A percentile compares a stretch with the other conserved stretches of the same genome.
Evolutionary conservation across 1,140 invertebrate genomes (phyloP).

Genomic region (Micrasema longulum): DNA sequence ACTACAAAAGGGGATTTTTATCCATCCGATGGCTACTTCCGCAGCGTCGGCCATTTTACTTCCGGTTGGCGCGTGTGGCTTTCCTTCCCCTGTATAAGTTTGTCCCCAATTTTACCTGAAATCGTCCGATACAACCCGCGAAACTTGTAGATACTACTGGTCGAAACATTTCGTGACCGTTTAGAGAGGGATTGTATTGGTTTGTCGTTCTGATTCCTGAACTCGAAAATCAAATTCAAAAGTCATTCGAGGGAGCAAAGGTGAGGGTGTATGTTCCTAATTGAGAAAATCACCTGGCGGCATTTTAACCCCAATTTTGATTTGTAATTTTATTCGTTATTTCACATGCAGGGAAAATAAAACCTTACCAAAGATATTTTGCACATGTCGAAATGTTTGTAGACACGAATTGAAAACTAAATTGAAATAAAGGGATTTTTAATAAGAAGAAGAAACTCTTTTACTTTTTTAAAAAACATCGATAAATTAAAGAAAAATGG

Average conservation of each 20-base stretch:
- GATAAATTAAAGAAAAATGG: too few relatives aligned
- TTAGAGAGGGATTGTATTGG: conserved; percentile 43
- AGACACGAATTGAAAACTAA: too few relatives aligned
- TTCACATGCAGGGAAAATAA: too few relatives aligned
- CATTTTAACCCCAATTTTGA: not conserved
- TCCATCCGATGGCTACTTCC: conserved; percentile 53
- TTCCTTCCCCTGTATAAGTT: conserved; percentile 27
- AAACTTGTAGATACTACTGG: conserved; percentile 7
- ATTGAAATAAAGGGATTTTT: too few relatives aligned
- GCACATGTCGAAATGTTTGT: too few relatives aligned
- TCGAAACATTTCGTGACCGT: conserved; percentile 41
- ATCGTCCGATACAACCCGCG: conserved; percentile 4
- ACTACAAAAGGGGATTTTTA: conserved; percentile 42
- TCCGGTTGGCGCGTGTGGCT: conserved; percentile 51
- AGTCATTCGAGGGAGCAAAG: conserved; percentile 43
- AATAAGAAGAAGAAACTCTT: too few relatives aligned
- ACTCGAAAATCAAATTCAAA: conserved; percentile 52
- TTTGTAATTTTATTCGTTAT: too few relatives aligned
- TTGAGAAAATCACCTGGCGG: conserved; percentile 28
- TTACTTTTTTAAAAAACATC: too few relatives aligned
- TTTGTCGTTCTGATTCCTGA: conserved; percentile 43
- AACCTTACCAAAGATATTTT: too few relatives aligned
- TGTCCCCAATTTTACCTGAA: conserved; percentile 11
- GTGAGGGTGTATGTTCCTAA: conserved; percentile 32
- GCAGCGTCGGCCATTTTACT: conserved; percentile 47